Conservation (phyloP, 2,113 vertebrate species). For the Strix uralensis region DNA sequence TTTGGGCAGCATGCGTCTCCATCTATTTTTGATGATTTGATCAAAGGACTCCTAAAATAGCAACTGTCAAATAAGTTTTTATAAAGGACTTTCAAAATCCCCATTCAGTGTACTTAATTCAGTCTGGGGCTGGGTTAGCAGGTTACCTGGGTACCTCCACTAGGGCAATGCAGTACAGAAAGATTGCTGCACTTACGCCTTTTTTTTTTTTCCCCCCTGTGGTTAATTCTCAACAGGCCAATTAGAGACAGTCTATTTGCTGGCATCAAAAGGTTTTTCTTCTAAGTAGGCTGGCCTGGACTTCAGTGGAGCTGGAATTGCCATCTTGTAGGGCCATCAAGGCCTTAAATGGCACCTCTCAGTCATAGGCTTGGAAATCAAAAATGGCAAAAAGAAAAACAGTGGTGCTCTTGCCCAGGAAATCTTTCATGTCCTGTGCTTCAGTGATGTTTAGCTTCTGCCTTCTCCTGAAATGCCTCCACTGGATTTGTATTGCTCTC, state of each 20-base stretch:
- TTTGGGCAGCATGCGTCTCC: not conserved
- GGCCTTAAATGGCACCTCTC: not conserved
- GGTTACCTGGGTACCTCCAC: not conserved
- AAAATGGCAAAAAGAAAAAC: not conserved
- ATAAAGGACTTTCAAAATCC: not conserved
- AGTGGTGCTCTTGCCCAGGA: not conserved
- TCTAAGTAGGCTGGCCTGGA: not conserved
- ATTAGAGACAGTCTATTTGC: not conserved
- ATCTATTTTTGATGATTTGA: not conserved
- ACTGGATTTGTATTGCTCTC: not conserved
- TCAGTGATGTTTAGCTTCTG: not conserved
- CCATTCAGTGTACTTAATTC: not conserved
- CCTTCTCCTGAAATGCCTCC: not conserved
- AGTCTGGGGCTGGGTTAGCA: not conserved
- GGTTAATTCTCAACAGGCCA: not conserved
- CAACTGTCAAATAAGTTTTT: not conserved
- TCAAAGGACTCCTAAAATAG: not conserved
- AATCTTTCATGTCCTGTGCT: not conserved
- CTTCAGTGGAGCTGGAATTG: not conserved
- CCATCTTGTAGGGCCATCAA: not conserved
- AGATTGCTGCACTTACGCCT: not conserved
- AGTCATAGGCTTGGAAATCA: not conserved
- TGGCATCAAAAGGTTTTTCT: not conserved
- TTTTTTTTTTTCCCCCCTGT: not conserved
- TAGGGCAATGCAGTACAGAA: not conserved